phyloP scores from a whole-genome alignment of 1,140 invertebrate species.

The Achroia grisella region DNA sequence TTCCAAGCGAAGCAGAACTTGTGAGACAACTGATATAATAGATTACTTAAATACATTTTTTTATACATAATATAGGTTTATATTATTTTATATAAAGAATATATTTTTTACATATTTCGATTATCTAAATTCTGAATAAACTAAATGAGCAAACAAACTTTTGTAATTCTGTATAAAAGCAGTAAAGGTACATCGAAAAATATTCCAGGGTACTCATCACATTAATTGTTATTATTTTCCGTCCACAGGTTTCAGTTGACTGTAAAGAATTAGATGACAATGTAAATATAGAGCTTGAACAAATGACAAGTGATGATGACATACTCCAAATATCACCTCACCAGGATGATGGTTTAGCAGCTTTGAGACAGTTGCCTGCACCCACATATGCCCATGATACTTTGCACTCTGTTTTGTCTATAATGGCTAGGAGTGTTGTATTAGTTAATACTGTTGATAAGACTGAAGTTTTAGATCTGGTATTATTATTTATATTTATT shows the following conservation, averaged over 20 bases:
- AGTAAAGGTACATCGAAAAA: too few relatives aligned
- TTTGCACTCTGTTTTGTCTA: slow-evolving; percentile 30
- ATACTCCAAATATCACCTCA: slow-evolving; percentile 4
- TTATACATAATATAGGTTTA: too few relatives aligned
- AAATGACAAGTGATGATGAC: slow-evolving; percentile 22
- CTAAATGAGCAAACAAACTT: too few relatives aligned
- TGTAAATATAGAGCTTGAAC: slow-evolving; percentile 37
- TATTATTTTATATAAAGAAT: too few relatives aligned
- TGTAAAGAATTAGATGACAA: slow-evolving; percentile 27
- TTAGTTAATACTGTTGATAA: slow-evolving; percentile 26
- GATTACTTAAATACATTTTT: too few relatives aligned
- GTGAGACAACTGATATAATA: too few relatives aligned
- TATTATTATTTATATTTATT: slow-evolving; percentile 15
- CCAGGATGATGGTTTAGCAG: slow-evolving; percentile 29
- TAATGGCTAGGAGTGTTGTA: slow-evolving; percentile 38
- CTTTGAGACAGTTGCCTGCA: slow-evolving; percentile 43
- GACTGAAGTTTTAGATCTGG: slow-evolving; percentile 30
- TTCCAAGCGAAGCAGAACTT: too few relatives aligned
- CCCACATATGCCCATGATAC: slow-evolving; percentile 47
- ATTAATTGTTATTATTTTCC: too few relatives aligned
- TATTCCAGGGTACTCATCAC: too few relatives aligned
- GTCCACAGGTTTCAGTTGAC: slow-evolving; percentile 28
- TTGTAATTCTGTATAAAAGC: too few relatives aligned
- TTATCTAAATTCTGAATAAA: too few relatives aligned
- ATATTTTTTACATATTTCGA: too few relatives aligned